Percentiles rank a stretch among this genome's conserved stretches.
These are phyloP conservation scores for Falco concolor DNA, from an alignment of 2,797 vertebrate genomes.

Conservation along the genomic window DNA sequence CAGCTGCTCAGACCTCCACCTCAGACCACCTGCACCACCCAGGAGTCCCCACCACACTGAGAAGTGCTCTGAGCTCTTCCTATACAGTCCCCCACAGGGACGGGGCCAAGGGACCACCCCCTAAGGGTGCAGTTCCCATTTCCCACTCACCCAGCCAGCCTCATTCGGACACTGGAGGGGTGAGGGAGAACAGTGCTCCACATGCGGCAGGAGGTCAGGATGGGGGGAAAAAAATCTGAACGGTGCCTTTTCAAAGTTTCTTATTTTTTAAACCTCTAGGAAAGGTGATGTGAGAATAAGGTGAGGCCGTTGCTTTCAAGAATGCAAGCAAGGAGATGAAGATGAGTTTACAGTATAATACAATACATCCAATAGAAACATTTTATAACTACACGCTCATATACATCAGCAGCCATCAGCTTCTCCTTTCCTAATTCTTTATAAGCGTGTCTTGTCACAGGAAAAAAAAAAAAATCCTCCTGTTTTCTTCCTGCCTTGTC, in stretches of 20 bases:
- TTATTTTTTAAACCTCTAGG: not conserved
- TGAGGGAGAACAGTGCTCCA: rapidly evolving
- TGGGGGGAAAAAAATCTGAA: not conserved
- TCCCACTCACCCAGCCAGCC: not conserved
- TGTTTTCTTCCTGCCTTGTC: not conserved
- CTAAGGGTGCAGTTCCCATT: not conserved
- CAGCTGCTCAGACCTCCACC: not conserved
- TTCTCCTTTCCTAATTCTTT: not conserved
- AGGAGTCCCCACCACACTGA: not conserved
- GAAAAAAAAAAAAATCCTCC: rapidly evolving
- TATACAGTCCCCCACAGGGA: rapidly evolving
- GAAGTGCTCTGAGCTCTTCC: not conserved
- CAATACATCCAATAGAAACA: not conserved
- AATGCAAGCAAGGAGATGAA: not conserved
- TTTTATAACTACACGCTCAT: not conserved
- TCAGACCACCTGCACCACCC: not conserved
- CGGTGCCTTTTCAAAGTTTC: not conserved
- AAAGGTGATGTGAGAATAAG: not conserved
- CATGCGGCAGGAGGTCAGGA: not conserved
- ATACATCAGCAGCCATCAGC: not conserved
- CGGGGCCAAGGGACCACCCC: rapidly evolving
- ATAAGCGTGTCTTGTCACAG: not conserved
- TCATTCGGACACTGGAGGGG: not conserved
- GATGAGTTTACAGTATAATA: not conserved
- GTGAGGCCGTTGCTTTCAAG: not conserved